A percentile compares a stretch with the other conserved stretches of the same genome.
These are phyloP conservation scores for Xanthorhoe spadicearia DNA, from an alignment of 2,888 invertebrate species.

Conservation along the genomic window DNA sequence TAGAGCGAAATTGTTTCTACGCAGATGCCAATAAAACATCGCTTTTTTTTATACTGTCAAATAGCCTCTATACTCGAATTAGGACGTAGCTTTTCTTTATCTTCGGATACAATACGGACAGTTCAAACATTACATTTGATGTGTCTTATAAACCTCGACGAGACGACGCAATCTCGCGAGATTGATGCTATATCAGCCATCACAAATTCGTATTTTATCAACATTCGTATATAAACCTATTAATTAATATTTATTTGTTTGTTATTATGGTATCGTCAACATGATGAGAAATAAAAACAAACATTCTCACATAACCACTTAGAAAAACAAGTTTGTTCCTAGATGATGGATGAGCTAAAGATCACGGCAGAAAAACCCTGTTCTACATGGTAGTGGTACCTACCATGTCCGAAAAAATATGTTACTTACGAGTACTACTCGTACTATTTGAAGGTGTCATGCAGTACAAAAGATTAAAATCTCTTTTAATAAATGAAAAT, in stretches of 20 bases:
- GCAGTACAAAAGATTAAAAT: no score
- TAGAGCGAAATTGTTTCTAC: no score
- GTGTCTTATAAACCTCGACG: slow-evolving; percentile 51
- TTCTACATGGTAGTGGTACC: not conserved
- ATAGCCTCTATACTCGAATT: no score
- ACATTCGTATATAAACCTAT: not conserved
- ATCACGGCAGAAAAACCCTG: no score
- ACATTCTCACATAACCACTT: not conserved
- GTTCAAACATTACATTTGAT: slow-evolving; percentile 45
- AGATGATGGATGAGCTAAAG: no score
- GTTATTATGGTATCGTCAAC: not conserved
- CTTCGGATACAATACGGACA: slow-evolving; percentile 35
- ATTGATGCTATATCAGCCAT: slow-evolving; percentile 47
- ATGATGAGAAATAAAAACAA: not conserved
- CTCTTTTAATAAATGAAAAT: no score
- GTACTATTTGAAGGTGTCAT: no score
- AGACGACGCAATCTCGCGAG: slow-evolving; percentile 50
- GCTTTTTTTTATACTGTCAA: no score
- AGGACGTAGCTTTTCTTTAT: slow-evolving; percentile 8
- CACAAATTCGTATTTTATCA: slow-evolving; percentile 20
- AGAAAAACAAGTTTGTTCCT: no score
- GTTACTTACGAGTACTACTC: no score
- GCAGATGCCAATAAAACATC: no score
- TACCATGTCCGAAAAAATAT: not conserved
- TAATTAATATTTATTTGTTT: not conserved